These are phyloP conservation scores for Drosophila prostipennis DNA, from an alignment of 2,888 invertebrate genomes.

Conservation along the genomic window DNA sequence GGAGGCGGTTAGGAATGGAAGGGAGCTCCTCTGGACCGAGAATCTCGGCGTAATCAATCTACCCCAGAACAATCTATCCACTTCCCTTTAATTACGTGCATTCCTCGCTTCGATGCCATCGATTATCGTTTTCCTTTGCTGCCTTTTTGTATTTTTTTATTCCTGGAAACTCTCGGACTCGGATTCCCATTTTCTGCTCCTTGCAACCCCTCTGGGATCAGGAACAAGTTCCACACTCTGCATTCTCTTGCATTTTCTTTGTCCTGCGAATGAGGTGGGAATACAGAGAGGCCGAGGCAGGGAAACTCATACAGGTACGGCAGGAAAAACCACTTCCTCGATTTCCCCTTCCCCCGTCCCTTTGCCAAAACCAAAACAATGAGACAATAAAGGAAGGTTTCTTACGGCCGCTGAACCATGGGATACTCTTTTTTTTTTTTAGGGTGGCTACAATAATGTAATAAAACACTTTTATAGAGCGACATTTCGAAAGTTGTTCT, in stretches of 20 bases:
- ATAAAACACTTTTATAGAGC: not conserved
- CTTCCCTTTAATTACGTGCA: constrained; percentile 48
- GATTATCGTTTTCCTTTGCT: constrained; percentile 43
- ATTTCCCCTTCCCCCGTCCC: constrained; percentile 47
- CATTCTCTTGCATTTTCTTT: constrained; percentile 42
- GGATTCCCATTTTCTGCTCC: constrained; percentile 20
- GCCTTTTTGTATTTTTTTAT: constrained; percentile 12
- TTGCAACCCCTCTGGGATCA: constrained; percentile 37
- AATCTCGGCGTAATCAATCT: constrained; percentile 34
- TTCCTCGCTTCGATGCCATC: constrained; percentile 31
- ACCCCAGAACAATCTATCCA: constrained; percentile 24
- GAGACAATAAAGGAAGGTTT: constrained; percentile 12
- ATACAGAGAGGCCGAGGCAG: constrained; percentile 4
- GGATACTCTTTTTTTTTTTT: constrained; percentile 21
- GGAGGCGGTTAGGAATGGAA: not conserved
- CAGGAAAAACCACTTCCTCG: constrained; percentile 59
- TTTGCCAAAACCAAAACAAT: constrained; percentile 47
- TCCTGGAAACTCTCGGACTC: constrained; percentile 34
- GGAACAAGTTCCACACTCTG: constrained; percentile 50
- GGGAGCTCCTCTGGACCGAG: not conserved
- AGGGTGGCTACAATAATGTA: not conserved
- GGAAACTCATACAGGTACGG: constrained; percentile 45
- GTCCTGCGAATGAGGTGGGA: constrained; percentile 8
- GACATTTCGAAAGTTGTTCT: no score
- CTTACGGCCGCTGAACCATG: not conserved